These are phyloP conservation scores for Oligia fasciuncula DNA, from an alignment of 2,888 invertebrate species.

Conservation along the genomic window DNA sequence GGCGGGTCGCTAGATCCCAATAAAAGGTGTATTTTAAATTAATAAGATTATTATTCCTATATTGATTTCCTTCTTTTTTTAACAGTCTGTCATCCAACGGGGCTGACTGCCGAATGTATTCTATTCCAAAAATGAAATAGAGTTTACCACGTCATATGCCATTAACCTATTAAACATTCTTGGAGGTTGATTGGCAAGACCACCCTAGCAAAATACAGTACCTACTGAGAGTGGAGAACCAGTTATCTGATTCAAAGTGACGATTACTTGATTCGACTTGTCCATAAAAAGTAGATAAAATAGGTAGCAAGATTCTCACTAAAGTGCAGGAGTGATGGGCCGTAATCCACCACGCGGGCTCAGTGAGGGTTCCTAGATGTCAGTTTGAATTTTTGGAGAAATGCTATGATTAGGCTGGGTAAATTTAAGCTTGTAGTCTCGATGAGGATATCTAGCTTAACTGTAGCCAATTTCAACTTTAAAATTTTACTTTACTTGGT, in stretches of 20 bases:
- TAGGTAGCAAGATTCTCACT: conserved; percentile 4
- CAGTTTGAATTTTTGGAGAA: background rate
- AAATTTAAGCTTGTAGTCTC: background rate
- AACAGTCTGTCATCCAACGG: background rate
- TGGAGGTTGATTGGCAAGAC: background rate
- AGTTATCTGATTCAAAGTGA: conserved; percentile 6
- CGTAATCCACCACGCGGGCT: background rate
- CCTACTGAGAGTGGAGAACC: background rate
- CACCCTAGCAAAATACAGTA: background rate
- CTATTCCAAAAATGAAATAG: background rate
- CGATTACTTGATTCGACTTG: background rate
- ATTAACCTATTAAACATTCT: too few species aligned
- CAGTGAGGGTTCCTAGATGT: background rate
- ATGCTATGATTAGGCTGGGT: background rate
- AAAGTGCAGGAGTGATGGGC: conserved; percentile 8
- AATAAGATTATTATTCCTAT: background rate
- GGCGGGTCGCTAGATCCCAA: background rate
- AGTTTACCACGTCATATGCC: background rate
- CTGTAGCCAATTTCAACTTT: background rate
- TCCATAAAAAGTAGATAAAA: conserved; percentile 23
- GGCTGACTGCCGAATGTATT: background rate
- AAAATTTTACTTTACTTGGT: background rate
- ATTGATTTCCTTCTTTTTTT: background rate
- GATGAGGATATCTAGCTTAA: background rate
- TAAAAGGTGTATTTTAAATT: background rate